Conservation (phyloP, 2,888 invertebrate genomes). For the Incurvaria masculella region DNA sequence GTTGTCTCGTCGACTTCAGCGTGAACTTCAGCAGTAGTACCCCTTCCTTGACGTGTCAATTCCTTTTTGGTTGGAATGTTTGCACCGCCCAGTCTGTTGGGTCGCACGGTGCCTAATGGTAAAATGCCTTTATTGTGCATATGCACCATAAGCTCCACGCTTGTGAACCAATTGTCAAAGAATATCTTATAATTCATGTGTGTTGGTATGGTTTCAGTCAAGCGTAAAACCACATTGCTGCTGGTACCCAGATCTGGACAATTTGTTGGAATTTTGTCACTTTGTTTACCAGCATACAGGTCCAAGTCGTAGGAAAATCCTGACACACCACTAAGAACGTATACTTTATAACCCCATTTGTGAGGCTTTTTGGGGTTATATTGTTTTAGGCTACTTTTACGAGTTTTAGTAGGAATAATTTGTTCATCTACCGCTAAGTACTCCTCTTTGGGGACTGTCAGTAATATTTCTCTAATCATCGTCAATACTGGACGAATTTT, state of each 20-base stretch:
- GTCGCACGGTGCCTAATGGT: slow-evolving; percentile 11
- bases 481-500: slow-evolving; percentile 17
- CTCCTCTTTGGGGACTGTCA: slow-evolving; percentile 22
- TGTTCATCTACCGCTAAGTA: slow-evolving; percentile 24
- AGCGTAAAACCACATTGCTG: slow-evolving; percentile 20
- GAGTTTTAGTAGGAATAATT: slow-evolving; percentile 24
- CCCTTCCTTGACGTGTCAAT: slow-evolving; percentile 1
- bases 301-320: slow-evolving; percentile 21
- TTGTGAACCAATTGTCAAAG: slow-evolving; percentile 25
- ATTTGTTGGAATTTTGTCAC: slow-evolving; percentile 16
- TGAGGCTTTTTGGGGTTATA: slow-evolving; percentile 23
- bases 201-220: slow-evolving; percentile 18
- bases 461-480: slow-evolving; percentile 9
- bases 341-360: slow-evolving; percentile 24
- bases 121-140: slow-evolving; percentile 14
- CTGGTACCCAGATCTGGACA: slow-evolving; percentile 21
- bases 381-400: slow-evolving; percentile 16
- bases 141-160: slow-evolving; percentile 14
- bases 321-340: slow-evolving; percentile 22
- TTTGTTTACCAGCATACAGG: slow-evolving; percentile 15
- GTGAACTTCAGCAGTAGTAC: background rate
- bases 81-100: slow-evolving; percentile 8
- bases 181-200: slow-evolving; percentile 21
- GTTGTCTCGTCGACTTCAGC: background rate
- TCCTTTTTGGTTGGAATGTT: slow-evolving; percentile 2